A percentile compares a stretch with the other conserved stretches of the same genome.
Conservation (phyloP, 1,140 invertebrate species). For the Drosophila ogumai region DNA sequence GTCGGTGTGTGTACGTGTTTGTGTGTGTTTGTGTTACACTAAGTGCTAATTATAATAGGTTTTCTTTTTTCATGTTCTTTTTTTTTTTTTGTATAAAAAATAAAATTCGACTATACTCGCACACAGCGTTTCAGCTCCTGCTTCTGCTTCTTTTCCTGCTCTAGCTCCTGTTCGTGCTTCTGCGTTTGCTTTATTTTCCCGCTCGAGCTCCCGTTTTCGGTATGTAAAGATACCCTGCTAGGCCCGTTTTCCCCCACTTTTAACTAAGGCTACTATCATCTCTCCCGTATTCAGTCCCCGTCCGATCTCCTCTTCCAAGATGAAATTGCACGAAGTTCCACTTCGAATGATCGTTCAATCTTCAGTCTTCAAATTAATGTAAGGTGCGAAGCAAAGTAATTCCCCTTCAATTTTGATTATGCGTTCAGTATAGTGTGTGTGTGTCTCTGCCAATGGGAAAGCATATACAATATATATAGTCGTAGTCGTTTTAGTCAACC, state of each 20-base stretch:
- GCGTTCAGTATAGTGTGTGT: slow-evolving; percentile 31
- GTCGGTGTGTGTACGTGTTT: slow-evolving; percentile 5
- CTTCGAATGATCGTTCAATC: slow-evolving; percentile 62
- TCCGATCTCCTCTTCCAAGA: slow-evolving; percentile 4
- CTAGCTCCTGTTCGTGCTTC: background rate
- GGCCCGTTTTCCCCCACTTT: slow-evolving; percentile 14
- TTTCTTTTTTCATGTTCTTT: background rate
- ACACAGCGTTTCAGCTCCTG: slow-evolving; percentile 15
- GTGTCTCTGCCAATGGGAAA: slow-evolving; percentile 54
- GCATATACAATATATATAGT: slow-evolving; percentile 20
- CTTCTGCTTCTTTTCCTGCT: background rate
- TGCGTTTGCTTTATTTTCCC: background rate
- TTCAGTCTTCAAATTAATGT: slow-evolving; percentile 77
- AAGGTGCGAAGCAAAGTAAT: slow-evolving; percentile 43
- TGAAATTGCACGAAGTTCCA: slow-evolving; percentile 61
- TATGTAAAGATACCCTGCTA: slow-evolving; percentile 20
- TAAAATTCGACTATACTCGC: slow-evolving; percentile 61
- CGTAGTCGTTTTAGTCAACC: background rate
- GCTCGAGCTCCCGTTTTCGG: background rate
- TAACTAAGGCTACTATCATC: slow-evolving; percentile 35
- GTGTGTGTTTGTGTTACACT: slow-evolving; percentile 33
- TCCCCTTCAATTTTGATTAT: slow-evolving; percentile 67
- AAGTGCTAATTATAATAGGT: slow-evolving; percentile 49
- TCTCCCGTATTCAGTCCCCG: slow-evolving; percentile 2
- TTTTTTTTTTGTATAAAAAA: slow-evolving; percentile 38